These are phyloP conservation scores for Hydrozoanthus tunicans DNA, from an alignment of 64 coral and sea anemone genomes.

Conservation along the genomic window DNA sequence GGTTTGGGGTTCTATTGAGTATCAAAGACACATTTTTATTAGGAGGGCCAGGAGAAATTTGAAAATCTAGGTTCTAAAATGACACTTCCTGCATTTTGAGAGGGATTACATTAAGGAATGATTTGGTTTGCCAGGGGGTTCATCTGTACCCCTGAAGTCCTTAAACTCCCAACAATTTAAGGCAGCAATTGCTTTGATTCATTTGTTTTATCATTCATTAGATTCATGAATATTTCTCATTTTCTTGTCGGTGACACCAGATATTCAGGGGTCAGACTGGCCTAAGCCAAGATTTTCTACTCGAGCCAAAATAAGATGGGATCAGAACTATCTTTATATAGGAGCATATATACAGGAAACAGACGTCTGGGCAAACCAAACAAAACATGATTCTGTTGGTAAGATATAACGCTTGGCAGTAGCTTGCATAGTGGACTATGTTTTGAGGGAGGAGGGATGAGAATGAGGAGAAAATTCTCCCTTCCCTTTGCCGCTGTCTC, in stretches of 20 bases:
- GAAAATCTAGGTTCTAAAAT: too few species aligned
- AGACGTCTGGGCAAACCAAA: slow-evolving; percentile 95
- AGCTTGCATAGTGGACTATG: not conserved
- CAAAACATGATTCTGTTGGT: slow-evolving; percentile 95
- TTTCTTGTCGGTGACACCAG: slow-evolving; percentile 9
- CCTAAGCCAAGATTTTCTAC: slow-evolving; percentile 77
- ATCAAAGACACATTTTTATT: too few species aligned
- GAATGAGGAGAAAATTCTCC: not conserved
- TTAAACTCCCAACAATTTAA: too few species aligned
- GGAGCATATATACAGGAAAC: slow-evolving; percentile 81
- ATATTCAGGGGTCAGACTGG: slow-evolving; percentile 85
- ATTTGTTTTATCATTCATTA: not conserved
- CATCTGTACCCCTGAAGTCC: too few species aligned
- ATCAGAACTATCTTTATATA: slow-evolving; percentile 76
- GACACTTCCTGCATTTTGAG: too few species aligned
- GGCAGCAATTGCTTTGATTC: too few species aligned
- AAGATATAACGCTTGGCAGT: not conserved
- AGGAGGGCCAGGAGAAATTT: too few species aligned
- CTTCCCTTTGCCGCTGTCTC: too few species aligned
- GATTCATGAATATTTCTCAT: not conserved
- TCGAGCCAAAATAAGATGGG: slow-evolving; percentile 85
- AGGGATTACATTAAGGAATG: too few species aligned
- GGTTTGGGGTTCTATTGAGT: too few species aligned
- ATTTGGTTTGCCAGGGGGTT: too few species aligned
- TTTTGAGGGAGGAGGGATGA: too few species aligned